phyloP scores from a whole-genome alignment of 2,888 invertebrate genomes.

The Apomyelois bistriatella region DNA sequence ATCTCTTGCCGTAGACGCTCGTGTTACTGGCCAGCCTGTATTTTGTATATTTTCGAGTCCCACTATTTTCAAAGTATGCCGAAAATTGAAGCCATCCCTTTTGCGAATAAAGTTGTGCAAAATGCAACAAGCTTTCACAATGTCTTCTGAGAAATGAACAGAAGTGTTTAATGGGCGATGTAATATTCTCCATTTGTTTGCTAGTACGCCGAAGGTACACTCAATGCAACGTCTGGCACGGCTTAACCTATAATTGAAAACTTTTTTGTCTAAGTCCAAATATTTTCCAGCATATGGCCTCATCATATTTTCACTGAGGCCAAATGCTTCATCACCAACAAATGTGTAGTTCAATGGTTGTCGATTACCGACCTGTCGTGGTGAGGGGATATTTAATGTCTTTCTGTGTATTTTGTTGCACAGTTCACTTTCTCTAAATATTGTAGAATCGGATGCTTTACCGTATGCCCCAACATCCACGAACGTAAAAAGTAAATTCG shows the following conservation, averaged over 20 bases:
- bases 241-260: conserved; percentile 20
- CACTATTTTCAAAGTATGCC: conserved; percentile 22
- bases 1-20: conserved; percentile 24
- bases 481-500: conserved; percentile 29
- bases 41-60: conserved; percentile 25
- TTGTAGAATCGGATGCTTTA: conserved; percentile 26
- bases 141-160: background rate
- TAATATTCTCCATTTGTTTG: conserved; percentile 26
- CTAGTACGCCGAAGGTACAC: conserved; percentile 17
- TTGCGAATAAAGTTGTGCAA: background rate
- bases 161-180: conserved; percentile 16
- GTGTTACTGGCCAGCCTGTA: conserved; percentile 21
- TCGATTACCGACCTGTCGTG: conserved; percentile 24
- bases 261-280: conserved; percentile 20
- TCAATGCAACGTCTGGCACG: conserved; percentile 18
- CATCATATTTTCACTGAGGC: conserved; percentile 24
- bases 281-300: conserved; percentile 20
- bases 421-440: conserved; percentile 27
- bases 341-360: conserved; percentile 24
- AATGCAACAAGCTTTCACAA: background rate
- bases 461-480: conserved; percentile 29
- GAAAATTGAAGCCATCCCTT: conserved; percentile 20
- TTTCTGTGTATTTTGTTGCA: conserved; percentile 26
- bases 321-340: conserved; percentile 26
- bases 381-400: conserved; percentile 23